Base-by-base conservation (phyloP, 2,113 vertebrate genomes). In the Cephalopholis sonnerati region DNA sequence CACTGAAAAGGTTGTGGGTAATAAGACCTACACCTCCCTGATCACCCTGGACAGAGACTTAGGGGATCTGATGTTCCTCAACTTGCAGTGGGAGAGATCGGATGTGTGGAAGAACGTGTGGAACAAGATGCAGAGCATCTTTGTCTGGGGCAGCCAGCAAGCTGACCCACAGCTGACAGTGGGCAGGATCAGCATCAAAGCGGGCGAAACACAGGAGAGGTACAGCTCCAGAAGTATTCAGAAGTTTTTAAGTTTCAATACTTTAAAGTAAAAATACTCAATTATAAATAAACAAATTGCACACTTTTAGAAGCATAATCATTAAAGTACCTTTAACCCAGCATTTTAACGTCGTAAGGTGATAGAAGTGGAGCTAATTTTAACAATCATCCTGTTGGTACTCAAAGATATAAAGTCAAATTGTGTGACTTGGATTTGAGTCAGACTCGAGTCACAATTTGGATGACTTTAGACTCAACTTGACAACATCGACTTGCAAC, bases 151-250 rank as follows among this genome's bases (percentile, higher is more conserved):
- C 15, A 79, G 85, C 24, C 82, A 24, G 10, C 58, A 62, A 1
- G 90, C 2, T 16, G 90, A 92, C 24, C 91, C 95, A 13, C 94
- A 92, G 81, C 95, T 99, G 20, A 84, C 87, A 22, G 89, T 98
- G 39, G 97, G 96, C 85, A 94, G 81, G 70, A 93, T 99, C 88
- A 91, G 89, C 70, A 89, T 97, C 85, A 98, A 97, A 92, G 95
- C 95, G n/a, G 98, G 98, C 18, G 97, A 99, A 83, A 98, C 97
- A 0, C 97, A 99, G 87, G 86, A 96, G 64, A 98, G 95, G 97
- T 97, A 95, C 92, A 95, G 92, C 16, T 25, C 25, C 22, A 32
- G 10, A 51, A 20, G 1, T 13, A 59, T 5, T 27, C 25, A 22
- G 11, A 48, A 13, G 29, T 25, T 53, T 36, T 39, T 5, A 74